Conservation (phyloP, 2,113 vertebrate species). For the Dissostichus mawsoni region DNA sequence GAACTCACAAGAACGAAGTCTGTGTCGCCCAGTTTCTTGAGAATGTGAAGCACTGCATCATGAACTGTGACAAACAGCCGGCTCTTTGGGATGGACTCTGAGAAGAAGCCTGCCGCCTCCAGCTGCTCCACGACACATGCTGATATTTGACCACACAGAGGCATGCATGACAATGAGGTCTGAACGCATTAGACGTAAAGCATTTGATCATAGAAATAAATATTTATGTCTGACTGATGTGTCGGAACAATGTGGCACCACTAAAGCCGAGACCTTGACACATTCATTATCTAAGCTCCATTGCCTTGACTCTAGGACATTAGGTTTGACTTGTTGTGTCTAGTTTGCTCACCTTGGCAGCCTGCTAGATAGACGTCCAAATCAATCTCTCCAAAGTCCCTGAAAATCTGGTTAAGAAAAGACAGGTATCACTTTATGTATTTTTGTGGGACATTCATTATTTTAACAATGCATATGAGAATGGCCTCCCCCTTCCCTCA, state of each 20-base stretch:
- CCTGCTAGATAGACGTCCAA: conserved; percentile 84
- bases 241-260: conserved; percentile 11
- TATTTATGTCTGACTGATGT: conserved; percentile 40
- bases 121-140: conserved; percentile 87
- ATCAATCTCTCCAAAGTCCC: conserved; percentile 89
- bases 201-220: conserved; percentile 35
- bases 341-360: conserved; percentile 80
- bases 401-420: conserved; percentile 85
- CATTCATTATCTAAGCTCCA: conserved; percentile 24
- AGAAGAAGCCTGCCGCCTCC: conserved; percentile 90
- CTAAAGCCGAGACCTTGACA: conserved; percentile 39
- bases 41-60: conserved; percentile 84
- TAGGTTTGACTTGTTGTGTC: conserved; percentile 46
- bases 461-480: not conserved
- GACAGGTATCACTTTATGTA: not conserved
- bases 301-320: conserved; percentile 13
- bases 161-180: conserved; percentile 6
- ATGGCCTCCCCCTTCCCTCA: not conserved
- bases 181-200: not conserved
- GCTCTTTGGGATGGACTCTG: conserved; percentile 85
- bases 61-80: conserved; percentile 89
- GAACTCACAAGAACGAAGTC: conserved; percentile 57
- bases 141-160: conserved; percentile 49
- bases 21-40: not conserved
- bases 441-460: not conserved